phyloP scores from a whole-genome alignment of 2,797 vertebrate species.

The Lutra lutra region DNA sequence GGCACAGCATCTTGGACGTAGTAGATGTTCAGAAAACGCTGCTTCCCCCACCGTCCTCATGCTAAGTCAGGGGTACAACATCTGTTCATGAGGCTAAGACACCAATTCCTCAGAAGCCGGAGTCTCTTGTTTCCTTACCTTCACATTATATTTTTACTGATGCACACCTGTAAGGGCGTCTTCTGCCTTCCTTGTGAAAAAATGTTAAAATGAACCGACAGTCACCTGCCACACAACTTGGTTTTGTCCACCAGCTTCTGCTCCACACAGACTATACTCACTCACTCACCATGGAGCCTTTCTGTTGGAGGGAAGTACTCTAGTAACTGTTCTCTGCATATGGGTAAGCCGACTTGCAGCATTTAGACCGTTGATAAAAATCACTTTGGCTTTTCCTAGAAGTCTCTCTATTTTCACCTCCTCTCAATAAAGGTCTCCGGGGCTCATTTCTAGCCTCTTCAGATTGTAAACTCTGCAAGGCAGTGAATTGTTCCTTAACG shows the following conservation, averaged over 20 bases:
- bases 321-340: neutral
- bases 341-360: too few species aligned
- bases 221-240: too few species aligned
- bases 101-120: neutral
- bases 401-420: conserved; percentile 18
- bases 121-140: neutral
- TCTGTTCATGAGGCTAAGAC: neutral
- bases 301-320: neutral
- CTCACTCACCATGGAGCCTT: neutral
- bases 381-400: neutral
- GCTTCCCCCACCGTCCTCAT: neutral
- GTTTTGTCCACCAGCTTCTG: neutral
- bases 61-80: neutral
- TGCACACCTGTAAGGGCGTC: neutral
- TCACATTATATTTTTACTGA: neutral
- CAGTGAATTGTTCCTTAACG: neutral
- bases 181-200: neutral
- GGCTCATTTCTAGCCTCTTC: conserved; percentile 35
- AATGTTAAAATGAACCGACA: neutral
- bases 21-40: neutral
- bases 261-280: neutral
- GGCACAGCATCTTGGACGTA: neutral
- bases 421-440: neutral
- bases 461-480: conserved; percentile 11
- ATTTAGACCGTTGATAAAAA: neutral